phyloP scores from a whole-genome alignment of 2,888 invertebrate species.

The Sialis lutaria region DNA sequence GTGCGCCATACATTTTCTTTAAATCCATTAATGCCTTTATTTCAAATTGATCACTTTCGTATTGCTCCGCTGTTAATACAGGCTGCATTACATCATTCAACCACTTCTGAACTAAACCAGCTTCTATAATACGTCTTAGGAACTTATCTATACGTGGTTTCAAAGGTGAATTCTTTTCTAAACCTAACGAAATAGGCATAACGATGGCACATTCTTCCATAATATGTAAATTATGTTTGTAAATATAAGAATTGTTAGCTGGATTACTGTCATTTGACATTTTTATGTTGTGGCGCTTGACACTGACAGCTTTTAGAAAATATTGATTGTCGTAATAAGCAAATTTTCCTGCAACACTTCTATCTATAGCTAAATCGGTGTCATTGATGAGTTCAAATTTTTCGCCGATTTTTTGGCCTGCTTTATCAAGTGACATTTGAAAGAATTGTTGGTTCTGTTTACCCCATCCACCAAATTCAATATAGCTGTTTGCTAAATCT shows the following conservation, averaged over 20 bases:
- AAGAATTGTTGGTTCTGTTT: conserved; percentile 53
- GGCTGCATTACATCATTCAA: conserved; percentile 51
- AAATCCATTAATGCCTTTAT: conserved; percentile 62
- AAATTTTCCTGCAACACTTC: conserved; percentile 50
- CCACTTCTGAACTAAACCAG: conserved; percentile 66
- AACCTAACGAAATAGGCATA: conserved; percentile 65
- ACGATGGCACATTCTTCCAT: conserved; percentile 67
- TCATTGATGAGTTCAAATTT: conserved; percentile 45
- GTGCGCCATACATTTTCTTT: conserved; percentile 59
- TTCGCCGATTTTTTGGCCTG: conserved; percentile 45
- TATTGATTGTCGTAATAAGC: conserved; percentile 68
- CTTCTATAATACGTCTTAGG: conserved; percentile 50
- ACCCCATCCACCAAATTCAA: conserved; percentile 56
- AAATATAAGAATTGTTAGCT: conserved; percentile 16
- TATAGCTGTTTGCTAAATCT: conserved; percentile 45
- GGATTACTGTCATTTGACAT: conserved; percentile 12
- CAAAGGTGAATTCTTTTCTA: conserved; percentile 66
- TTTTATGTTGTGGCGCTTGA: conserved; percentile 31
- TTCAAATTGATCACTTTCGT: conserved; percentile 23
- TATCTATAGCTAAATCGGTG: conserved; percentile 42
- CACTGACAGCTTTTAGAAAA: conserved; percentile 46
- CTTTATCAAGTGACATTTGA: conserved; percentile 44
- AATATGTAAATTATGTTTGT: conserved; percentile 47
- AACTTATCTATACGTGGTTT: conserved; percentile 49
- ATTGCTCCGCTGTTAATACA: conserved; percentile 33